Evolutionary conservation across 1,140 invertebrate genomes (phyloP).

Genomic region (Hylyphantes graminicola): DNA sequence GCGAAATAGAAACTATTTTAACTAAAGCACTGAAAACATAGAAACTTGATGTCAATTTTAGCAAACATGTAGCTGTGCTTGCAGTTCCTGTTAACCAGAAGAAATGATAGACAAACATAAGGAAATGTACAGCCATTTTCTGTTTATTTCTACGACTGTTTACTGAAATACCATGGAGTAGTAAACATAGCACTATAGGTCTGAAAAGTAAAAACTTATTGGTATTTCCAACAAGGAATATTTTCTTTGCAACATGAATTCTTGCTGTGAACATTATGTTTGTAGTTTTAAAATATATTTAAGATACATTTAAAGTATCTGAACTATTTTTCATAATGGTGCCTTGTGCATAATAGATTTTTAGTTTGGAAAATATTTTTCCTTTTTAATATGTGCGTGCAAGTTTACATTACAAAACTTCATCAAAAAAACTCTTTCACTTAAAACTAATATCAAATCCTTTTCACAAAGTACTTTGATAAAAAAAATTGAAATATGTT

Average conservation of each 20-base stretch:
- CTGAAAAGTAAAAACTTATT: constrained; percentile 1
- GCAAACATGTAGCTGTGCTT: not conserved
- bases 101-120: constrained; percentile 1
- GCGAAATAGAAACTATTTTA: constrained; percentile 2
- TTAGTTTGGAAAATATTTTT: not conserved
- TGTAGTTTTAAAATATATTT: not conserved
- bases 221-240: not conserved
- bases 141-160: not conserved
- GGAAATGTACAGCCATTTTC: not conserved
- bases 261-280: not conserved
- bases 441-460: too few relatives aligned
- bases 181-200: not conserved
- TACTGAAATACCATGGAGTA: not conserved
- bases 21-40: constrained; percentile 23
- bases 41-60: constrained; percentile 23
- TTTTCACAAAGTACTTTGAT: too few relatives aligned
- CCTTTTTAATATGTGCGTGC: too few relatives aligned
- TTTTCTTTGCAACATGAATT: not conserved
- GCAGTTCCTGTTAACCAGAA: constrained; percentile 14
- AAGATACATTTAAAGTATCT: not conserved
- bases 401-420: too few relatives aligned
- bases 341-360: not conserved
- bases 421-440: too few relatives aligned
- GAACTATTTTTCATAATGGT: not conserved
- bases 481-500: too few relatives aligned